phyloP scores from a whole-genome alignment of 2,113 vertebrate genomes.

The Cyanocitta stelleri region DNA sequence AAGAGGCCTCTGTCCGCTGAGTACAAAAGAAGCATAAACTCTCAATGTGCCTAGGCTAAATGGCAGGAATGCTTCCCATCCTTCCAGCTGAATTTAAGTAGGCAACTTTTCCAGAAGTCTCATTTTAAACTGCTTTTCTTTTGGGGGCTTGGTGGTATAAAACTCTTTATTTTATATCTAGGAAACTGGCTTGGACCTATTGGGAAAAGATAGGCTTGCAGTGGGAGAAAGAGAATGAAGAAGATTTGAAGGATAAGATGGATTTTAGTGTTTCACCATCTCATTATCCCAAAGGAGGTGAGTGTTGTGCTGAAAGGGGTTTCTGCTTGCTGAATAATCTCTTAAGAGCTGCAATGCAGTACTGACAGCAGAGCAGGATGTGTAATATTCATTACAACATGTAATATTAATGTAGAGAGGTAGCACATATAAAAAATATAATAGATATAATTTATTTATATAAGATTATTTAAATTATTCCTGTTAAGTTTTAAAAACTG shows the following conservation, averaged over 20 bases:
- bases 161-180: constrained; percentile 47
- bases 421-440: background rate
- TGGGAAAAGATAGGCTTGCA: constrained; percentile 87
- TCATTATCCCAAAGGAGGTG: constrained; percentile 84
- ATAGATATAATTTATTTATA: no score
- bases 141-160: background rate
- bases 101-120: background rate
- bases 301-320: background rate
- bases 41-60: background rate
- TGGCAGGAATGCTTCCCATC: background rate
- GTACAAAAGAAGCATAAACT: background rate
- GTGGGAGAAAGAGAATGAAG: constrained; percentile 95
- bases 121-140: background rate
- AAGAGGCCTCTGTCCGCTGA: background rate
- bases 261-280: constrained; percentile 80
- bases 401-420: background rate
- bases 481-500: background rate
- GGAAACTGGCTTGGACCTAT: constrained; percentile 76
- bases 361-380: background rate
- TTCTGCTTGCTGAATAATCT: background rate
- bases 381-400: background rate
- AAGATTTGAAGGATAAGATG: constrained; percentile 93
- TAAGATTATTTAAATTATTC: background rate
- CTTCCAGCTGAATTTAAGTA: background rate
- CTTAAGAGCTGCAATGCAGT: background rate